These are phyloP conservation scores for Toxotes jaculatrix DNA, from an alignment of 2,113 vertebrate genomes.

Conservation along the genomic window DNA sequence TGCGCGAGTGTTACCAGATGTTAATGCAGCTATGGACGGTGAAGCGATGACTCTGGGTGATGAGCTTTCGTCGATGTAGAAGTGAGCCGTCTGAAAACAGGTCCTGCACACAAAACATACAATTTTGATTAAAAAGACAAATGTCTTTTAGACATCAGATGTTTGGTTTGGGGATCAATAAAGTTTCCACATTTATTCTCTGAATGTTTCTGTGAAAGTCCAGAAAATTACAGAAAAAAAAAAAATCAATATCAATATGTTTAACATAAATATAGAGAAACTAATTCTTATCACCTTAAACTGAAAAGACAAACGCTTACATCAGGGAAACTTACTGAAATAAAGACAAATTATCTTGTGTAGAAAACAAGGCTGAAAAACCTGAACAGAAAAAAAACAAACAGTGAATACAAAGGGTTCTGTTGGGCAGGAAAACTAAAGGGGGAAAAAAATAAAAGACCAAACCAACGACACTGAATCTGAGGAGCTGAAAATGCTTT, in stretches of 20 bases:
- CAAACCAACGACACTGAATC: background rate
- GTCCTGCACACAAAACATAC: constrained; percentile 84
- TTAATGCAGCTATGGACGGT: constrained; percentile 68
- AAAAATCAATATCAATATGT: background rate
- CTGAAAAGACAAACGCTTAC: background rate
- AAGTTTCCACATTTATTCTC: background rate
- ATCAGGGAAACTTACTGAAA: background rate
- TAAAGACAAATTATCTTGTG: background rate
- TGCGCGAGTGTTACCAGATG: constrained; percentile 55
- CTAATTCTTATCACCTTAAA: background rate
- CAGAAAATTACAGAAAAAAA: background rate
- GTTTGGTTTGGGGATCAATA: background rate
- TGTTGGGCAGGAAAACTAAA: background rate
- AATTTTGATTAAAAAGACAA: background rate
- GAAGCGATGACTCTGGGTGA: constrained; percentile 91
- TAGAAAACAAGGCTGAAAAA: background rate
- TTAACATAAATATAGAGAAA: background rate
- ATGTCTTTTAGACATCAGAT: background rate
- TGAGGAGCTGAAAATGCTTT: constrained; percentile 33
- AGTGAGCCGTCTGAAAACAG: constrained; percentile 98
- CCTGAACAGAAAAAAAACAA: background rate
- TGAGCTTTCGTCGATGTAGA: constrained; percentile 94
- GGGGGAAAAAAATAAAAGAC: background rate
- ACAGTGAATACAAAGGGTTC: background rate
- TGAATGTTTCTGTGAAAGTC: background rate